phyloP scores from a whole-genome alignment of 2,113 vertebrate species.

The Aldabrachelys gigantea region DNA sequence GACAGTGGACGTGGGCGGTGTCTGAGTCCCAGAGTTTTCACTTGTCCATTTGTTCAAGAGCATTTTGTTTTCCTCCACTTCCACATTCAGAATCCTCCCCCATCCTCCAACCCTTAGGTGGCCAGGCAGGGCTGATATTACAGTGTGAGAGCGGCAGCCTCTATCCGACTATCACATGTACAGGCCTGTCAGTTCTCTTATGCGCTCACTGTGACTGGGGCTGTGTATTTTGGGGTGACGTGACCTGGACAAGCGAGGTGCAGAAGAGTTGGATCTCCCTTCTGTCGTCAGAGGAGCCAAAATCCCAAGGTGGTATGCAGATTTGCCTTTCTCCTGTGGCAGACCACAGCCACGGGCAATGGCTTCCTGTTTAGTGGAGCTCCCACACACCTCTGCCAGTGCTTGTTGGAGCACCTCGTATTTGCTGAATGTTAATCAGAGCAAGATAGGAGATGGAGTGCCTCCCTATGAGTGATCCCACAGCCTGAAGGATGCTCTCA shows the following conservation, averaged over 20 bases:
- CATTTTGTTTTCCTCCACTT: background rate
- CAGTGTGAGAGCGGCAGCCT: background rate
- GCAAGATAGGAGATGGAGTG: background rate
- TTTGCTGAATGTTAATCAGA: background rate
- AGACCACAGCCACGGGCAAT: background rate
- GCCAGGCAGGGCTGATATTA: background rate
- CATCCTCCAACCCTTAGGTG: too few species aligned
- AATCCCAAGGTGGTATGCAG: background rate
- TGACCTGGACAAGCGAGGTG: background rate
- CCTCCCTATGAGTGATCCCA: background rate
- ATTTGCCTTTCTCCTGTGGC: background rate
- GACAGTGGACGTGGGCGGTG: background rate
- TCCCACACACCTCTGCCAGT: background rate
- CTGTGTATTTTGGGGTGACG: background rate
- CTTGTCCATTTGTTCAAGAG: background rate
- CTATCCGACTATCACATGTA: background rate
- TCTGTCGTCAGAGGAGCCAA: background rate
- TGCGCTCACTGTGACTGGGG: background rate
- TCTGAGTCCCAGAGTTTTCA: background rate
- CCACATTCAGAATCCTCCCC: background rate
- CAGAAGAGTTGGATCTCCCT: background rate
- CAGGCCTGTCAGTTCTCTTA: background rate
- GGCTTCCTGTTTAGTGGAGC: background rate
- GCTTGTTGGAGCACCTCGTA: background rate
- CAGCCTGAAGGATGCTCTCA: background rate